Evolutionary conservation across 2,888 invertebrate genomes (phyloP), one percentile per base, ranked within the genome.

Genomic region (Meiosimyza decipiens): DNA sequence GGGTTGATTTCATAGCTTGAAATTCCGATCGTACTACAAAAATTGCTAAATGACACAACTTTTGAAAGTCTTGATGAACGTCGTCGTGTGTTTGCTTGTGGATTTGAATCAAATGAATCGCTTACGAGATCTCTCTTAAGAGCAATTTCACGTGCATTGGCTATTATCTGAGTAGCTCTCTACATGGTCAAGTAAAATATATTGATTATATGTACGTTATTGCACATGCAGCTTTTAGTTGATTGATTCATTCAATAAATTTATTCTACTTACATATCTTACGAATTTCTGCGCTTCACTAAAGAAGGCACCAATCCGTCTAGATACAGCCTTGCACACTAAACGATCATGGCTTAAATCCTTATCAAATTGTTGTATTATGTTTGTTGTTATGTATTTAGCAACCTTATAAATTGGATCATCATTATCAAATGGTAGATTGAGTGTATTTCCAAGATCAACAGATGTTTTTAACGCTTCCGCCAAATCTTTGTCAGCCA

Each of bases 321-420:
- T 51, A 1, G 75, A 68, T 5, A 85, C 74, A 1, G 77, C 75
- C 15, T 68, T 65, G 49, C 75, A 62, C 3, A 81, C 77, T n/a
- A 79, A 74, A 13, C 74, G 71, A 71, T 86, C 81, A 0, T 75
- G 74, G 49, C 83, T 82, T n/a, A 86, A 73, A 71, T 86, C 86
- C n/a, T 78, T 78, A 22, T 80, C 72, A 54, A 84, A 83, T 5
- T 80, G 82, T 0, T 75, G 75, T 3, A 87, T 68, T 63, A 86
- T 83, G n/a, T 82, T 77, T 57, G 82, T 80, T 16, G 83, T 75
- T 28, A 87, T 87, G 47, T 82, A 85, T 50, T 83, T 82, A 0
- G 86, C 87, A 4, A 84, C 82, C 75, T 84, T 84, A 63, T 82
- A 86, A 52, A 86, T 85, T 28, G 82, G 82, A 76, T 84, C 82